A percentile compares a stretch with the other conserved stretches of the same genome.
phyloP scores from a whole-genome alignment of 92 coral and sea anemone genomes.

The Porites rus region DNA sequence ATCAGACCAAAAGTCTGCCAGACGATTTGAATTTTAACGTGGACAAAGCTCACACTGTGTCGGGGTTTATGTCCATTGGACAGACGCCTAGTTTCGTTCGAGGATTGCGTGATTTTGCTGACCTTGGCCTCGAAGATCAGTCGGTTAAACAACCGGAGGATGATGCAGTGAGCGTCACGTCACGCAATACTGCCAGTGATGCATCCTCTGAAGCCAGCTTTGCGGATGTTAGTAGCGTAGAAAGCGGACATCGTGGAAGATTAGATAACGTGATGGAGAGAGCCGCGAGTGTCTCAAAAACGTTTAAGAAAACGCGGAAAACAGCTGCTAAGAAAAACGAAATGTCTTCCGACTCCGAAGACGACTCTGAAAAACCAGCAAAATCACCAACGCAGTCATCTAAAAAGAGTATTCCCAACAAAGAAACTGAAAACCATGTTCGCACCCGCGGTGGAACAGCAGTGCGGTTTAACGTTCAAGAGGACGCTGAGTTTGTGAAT shows the following conservation, averaged over 20 bases:
- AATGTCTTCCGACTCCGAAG: conserved; percentile 66
- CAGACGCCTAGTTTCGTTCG: conserved; percentile 88
- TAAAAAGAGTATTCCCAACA: conserved; percentile 3
- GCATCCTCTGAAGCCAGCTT: conserved; percentile 91
- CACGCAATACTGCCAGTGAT: conserved; percentile 65
- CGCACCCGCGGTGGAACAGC: conserved; percentile 74
- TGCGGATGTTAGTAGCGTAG: conserved; percentile 89
- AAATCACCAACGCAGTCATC: conserved; percentile 22
- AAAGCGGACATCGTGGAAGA: conserved; percentile 60
- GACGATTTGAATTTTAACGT: conserved; percentile 1
- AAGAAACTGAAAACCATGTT: background rate
- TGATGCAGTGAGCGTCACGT: conserved; percentile 53
- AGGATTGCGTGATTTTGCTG: conserved; percentile 83
- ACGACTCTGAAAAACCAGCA: conserved; percentile 34
- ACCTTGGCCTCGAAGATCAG: conserved; percentile 46
- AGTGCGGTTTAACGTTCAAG: conserved; percentile 79
- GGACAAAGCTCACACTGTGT: conserved; percentile 25
- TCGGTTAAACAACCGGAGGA: conserved; percentile 25
- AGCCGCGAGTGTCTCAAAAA: conserved; percentile 42
- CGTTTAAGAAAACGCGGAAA: conserved; percentile 50
- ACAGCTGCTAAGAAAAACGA: conserved; percentile 10
- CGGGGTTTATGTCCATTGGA: conserved; percentile 50
- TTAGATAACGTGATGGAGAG: conserved; percentile 23
- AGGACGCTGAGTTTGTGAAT: conserved; percentile 38
- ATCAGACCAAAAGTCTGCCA: conserved; percentile 21